Percentiles rank a stretch among this genome's conserved stretches.
phyloP scores from a whole-genome alignment of 2,888 invertebrate species.

The Malachius bipustulatus region DNA sequence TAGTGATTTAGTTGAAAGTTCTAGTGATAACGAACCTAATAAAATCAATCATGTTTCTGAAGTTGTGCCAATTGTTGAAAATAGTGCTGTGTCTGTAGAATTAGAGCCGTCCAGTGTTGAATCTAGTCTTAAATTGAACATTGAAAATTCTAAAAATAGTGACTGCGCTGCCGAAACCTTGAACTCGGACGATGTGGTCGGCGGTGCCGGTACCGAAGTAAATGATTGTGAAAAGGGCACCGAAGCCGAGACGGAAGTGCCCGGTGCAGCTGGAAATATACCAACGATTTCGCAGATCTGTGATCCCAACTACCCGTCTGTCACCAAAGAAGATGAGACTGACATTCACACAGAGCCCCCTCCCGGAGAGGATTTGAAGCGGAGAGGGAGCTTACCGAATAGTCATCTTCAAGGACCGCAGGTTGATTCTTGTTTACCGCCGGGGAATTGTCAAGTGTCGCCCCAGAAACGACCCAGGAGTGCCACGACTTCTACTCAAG shows the following conservation, averaged over 20 bases:
- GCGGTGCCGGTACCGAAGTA: conserved; percentile 19
- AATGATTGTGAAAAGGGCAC: conserved; percentile 21
- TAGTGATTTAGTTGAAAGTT: conserved; percentile 18
- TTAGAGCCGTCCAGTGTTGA: conserved; percentile 39
- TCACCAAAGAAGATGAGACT: conserved; percentile 16
- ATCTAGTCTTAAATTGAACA: conserved; percentile 36
- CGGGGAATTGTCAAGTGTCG: conserved; percentile 39
- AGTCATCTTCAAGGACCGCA: conserved; percentile 30
- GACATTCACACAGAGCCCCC: conserved; percentile 15
- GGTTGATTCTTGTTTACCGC: conserved; percentile 30
- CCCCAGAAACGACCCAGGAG: conserved; percentile 64
- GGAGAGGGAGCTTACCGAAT: conserved; percentile 49
- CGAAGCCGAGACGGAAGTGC: conserved; percentile 25
- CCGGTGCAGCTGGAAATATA: conserved; percentile 41
- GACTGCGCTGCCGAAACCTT: conserved; percentile 21
- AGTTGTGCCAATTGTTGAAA: conserved; percentile 34
- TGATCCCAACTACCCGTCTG: conserved; percentile 46
- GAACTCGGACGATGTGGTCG: not conserved
- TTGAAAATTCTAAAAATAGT: conserved; percentile 8
- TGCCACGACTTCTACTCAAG: conserved; percentile 71
- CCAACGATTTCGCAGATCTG: conserved; percentile 63
- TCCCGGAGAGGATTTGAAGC: conserved; percentile 26
- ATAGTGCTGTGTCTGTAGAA: conserved; percentile 40
- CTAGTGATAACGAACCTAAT: conserved; percentile 25
- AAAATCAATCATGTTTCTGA: conserved; percentile 26